Evolutionary conservation across 1,140 invertebrate species (phyloP).

Genomic region (Bemisia tabaci): DNA sequence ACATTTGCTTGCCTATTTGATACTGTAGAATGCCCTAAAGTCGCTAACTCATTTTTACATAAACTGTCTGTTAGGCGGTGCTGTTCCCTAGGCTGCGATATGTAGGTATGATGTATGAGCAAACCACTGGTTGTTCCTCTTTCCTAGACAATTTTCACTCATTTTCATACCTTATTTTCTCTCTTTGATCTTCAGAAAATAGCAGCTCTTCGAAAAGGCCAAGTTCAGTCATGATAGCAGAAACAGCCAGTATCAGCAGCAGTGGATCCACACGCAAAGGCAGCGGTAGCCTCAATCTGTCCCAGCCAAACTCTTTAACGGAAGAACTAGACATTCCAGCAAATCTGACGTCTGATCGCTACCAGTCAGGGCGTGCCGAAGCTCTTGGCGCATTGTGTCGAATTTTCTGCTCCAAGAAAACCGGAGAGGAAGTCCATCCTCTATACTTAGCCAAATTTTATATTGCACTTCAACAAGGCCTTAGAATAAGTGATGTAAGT

Average conservation of each 20-base stretch:
- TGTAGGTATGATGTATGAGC: no score
- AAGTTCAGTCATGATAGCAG: constrained; percentile 18
- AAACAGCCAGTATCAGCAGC: constrained; percentile 12
- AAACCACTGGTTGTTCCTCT: no score
- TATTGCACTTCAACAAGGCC: constrained; percentile 74
- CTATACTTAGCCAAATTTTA: constrained; percentile 93
- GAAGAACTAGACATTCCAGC: constrained; percentile 19
- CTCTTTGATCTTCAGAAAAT: no score
- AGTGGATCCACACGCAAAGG: constrained; percentile 6
- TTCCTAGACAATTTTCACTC: no score
- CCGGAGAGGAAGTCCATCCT: constrained; percentile 85
- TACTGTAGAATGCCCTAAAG: no score
- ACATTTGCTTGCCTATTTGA: no score
- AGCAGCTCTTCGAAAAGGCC: constrained; percentile 11
- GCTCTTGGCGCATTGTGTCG: constrained; percentile 87
- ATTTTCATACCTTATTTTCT: no score
- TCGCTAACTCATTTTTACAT: no score
- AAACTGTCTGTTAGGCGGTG: no score
- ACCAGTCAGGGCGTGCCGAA: constrained; percentile 78
- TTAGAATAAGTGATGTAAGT: constrained; percentile 46
- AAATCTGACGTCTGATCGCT: constrained; percentile 40
- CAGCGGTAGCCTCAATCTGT: constrained; percentile 18
- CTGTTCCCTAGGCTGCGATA: no score
- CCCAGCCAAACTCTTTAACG: constrained; percentile 23
- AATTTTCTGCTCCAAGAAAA: constrained; percentile 93